These are phyloP conservation scores for Sebastes flavidus DNA, from an alignment of 2,797 vertebrate species.

Conservation along the genomic window DNA sequence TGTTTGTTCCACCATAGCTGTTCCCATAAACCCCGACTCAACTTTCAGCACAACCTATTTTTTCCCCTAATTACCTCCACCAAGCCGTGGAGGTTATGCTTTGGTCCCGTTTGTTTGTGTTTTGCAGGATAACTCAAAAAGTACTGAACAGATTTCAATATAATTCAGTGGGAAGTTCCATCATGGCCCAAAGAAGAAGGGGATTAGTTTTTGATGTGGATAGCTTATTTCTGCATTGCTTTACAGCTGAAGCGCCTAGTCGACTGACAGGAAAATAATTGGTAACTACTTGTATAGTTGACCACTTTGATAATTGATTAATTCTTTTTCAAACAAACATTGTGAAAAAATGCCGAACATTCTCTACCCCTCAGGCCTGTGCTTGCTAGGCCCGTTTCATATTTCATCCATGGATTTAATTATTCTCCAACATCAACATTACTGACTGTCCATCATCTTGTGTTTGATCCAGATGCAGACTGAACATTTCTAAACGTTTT, in stretches of 20 bases:
- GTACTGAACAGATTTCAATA: background rate
- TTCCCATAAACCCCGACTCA: background rate
- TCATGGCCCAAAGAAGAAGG: background rate
- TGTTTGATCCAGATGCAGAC: background rate
- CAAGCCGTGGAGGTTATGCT: background rate
- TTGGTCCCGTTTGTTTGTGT: slow-evolving; percentile 1
- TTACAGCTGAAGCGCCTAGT: background rate
- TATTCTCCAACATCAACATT: background rate
- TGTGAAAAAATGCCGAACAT: background rate
- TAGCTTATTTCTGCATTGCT: background rate
- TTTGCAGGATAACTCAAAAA: background rate
- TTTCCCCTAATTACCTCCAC: background rate
- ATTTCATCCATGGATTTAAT: background rate
- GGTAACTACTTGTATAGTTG: background rate
- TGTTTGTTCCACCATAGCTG: slow-evolving; percentile 9
- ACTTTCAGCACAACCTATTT: background rate
- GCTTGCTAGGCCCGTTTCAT: no score
- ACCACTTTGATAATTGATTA: background rate
- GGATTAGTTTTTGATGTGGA: background rate
- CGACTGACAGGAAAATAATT: background rate
- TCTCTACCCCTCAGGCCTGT: background rate
- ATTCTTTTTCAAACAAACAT: background rate
- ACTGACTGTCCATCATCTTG: background rate
- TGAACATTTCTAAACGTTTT: background rate
- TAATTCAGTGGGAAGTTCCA: background rate